Evolutionary conservation across 2,797 vertebrate genomes (phyloP), one percentile per base, ranked within the genome.

Genomic region (Discoglossus pictus): DNA sequence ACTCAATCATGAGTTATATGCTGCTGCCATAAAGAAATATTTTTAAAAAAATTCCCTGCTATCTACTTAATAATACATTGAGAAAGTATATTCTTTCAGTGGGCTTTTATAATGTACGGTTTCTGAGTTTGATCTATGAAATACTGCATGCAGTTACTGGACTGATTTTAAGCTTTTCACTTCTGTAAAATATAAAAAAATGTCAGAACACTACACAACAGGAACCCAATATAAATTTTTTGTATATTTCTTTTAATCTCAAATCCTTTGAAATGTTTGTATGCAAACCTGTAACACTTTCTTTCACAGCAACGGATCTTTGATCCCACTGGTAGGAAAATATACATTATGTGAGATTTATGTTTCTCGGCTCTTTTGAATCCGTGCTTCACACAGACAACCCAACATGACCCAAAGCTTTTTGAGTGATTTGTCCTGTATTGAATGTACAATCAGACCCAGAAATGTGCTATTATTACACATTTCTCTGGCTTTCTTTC

Each of bases 281-380:
- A 66, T 66, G 52, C 52, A 58, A 66, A 56, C 64, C 64, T 66
- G 43, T 39, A 58, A 66, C 16, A 48, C 48, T 62, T 25, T 34
- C 13, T 66, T 66, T 66, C 43, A 66, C 43, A 48, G 52, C 21
- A 58, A 65, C 15, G 50, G 40, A 50, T 48, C 52, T 66, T 66
- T 66, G 64, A 58, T 66, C 53, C 38, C 16, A 27, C 23, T 12
- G 12, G 53, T 66, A 58, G 39, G 46, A 51, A 62, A 62, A 39
- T 51, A 39, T 46, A 51, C n/a, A 66, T 67, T 51, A 40, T 67
- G 4, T 11, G 15, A 24, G n/a, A 66, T 66, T 27, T 58, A 42
- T 66, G 18, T 16, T 55, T 20, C 52, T 55, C 31, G 18, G 25
- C 43, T 59, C 64, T 51, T 51, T 67, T 18, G 43, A 66, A 66